phyloP scores from a whole-genome alignment of 1,140 invertebrate genomes.

The Pteromalus puparum region DNA sequence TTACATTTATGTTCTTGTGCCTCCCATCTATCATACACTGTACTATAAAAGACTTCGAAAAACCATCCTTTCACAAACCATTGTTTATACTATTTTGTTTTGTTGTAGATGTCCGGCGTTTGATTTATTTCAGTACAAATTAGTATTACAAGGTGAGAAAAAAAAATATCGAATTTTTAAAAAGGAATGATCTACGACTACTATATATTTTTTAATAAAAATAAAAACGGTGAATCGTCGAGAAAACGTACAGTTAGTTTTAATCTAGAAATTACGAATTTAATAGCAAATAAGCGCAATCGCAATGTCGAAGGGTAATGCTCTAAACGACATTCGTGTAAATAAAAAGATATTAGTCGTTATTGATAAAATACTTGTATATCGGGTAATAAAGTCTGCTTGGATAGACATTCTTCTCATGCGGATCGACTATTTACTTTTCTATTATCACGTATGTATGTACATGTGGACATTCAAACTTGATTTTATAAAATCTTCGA shows the following conservation, averaged over 20 bases:
- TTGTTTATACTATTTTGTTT: constrained; percentile 1
- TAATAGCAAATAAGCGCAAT: constrained; percentile 32
- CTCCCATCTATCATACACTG: background rate
- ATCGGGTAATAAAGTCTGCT: constrained; percentile 20
- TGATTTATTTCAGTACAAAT: background rate
- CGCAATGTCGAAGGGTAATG: background rate
- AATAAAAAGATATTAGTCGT: constrained; percentile 13
- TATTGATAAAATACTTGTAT: constrained; percentile 27
- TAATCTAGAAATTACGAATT: constrained; percentile 43
- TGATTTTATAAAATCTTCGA: background rate
- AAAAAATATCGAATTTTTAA: background rate
- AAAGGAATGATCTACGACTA: background rate
- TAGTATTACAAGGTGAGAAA: background rate
- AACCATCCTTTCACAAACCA: background rate
- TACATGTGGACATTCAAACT: background rate
- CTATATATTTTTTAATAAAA: constrained; percentile 40
- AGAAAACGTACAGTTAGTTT: constrained; percentile 34
- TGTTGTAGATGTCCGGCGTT: background rate
- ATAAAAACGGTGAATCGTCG: constrained; percentile 8
- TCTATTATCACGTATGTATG: background rate
- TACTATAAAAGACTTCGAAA: background rate
- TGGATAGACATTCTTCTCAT: constrained; percentile 19
- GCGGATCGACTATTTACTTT: background rate
- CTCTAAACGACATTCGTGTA: background rate
- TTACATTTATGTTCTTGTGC: background rate